These are phyloP conservation scores for Poecilia wingei DNA, from an alignment of 2,797 vertebrate species.

Conservation along the genomic window DNA sequence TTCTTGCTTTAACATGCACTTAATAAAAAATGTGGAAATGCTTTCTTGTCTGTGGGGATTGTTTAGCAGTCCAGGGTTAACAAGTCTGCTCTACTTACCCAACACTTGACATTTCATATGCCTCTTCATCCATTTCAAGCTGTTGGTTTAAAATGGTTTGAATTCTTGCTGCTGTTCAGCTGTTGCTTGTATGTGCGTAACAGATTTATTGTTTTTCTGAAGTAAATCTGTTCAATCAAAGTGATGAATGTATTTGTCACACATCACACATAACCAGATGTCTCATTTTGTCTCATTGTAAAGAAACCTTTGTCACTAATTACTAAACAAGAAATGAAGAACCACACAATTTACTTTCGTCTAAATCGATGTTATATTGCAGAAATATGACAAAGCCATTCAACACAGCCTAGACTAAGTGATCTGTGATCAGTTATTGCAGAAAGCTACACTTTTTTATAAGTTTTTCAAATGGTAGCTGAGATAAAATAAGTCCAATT, in stretches of 20 bases:
- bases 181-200: conserved; percentile 20
- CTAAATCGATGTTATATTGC: conserved; percentile 8
- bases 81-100: conserved; percentile 22
- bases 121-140: conserved; percentile 38
- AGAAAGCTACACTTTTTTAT: conserved; percentile 40
- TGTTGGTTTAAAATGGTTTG: conserved; percentile 33
- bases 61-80: conserved; percentile 47
- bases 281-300: background rate
- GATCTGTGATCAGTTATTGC: conserved; percentile 50
- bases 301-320: conserved; percentile 9
- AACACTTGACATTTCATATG: conserved; percentile 43
- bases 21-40: conserved; percentile 23
- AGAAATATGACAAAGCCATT: conserved; percentile 29
- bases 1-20: conserved; percentile 19
- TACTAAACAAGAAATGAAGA: conserved; percentile 13
- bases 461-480: conserved; percentile 56
- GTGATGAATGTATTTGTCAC: background rate
- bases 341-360: background rate
- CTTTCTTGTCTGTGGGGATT: conserved; percentile 44
- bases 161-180: conserved; percentile 18
- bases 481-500: conserved; percentile 74
- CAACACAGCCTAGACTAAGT: conserved; percentile 29
- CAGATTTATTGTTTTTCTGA: background rate
- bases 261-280: background rate
- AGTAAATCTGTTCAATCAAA: background rate